Evolutionary conservation across 2,797 vertebrate species (phyloP).

Genomic region (Xenentodon cancila): DNA sequence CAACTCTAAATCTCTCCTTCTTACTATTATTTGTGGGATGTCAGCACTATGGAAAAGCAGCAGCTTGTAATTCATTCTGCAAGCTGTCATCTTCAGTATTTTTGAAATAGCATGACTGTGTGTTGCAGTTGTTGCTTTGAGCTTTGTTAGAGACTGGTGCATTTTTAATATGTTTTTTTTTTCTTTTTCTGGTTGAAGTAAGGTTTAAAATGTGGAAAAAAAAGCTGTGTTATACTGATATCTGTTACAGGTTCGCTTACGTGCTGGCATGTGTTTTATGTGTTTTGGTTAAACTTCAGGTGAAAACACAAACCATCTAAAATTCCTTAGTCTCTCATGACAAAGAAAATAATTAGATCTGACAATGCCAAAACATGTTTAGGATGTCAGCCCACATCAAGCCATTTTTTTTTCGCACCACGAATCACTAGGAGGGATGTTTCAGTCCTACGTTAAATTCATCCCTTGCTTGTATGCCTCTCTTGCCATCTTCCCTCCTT

Average conservation of each 20-base stretch:
- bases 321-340: conserved; percentile 46
- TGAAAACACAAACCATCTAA: conserved; percentile 38
- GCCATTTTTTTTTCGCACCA: conserved; percentile 22
- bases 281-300: conserved; percentile 7
- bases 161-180: conserved; percentile 5
- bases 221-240: neutral
- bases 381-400: conserved; percentile 51
- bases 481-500: conserved; percentile 10
- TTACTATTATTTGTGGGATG: conserved; percentile 55
- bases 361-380: conserved; percentile 61
- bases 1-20: conserved; percentile 4
- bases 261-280: neutral
- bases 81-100: conserved; percentile 38
- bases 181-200: neutral
- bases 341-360: conserved; percentile 61
- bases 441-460: conserved; percentile 37
- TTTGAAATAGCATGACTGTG: conserved; percentile 4
- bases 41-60: conserved; percentile 42
- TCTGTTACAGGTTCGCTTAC: neutral
- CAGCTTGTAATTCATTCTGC: conserved; percentile 53
- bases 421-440: conserved; percentile 54
- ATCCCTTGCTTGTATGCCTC: conserved; percentile 25
- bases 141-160: neutral
- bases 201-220: neutral
- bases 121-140: neutral